These are phyloP conservation scores for Galerucella pusilla DNA, from an alignment of 2,888 invertebrate species.

Conservation along the genomic window DNA sequence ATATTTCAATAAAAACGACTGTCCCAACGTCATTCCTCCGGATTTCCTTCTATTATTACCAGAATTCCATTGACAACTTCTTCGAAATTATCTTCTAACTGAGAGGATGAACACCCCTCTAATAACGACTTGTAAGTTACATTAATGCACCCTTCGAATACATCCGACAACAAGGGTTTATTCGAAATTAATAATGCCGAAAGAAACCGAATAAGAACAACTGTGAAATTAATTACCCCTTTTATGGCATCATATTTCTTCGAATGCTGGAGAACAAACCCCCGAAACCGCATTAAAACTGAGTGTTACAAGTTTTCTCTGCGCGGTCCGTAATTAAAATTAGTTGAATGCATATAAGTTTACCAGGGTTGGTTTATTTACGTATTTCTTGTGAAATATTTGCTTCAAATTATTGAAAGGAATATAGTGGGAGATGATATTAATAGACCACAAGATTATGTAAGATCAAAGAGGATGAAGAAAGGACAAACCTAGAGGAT, in stretches of 20 bases:
- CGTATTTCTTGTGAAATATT: not conserved
- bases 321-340: slow-evolving; percentile 24
- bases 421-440: too few relatives aligned
- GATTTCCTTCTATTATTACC: slow-evolving; percentile 29
- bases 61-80: slow-evolving; percentile 31
- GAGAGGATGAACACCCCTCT: slow-evolving; percentile 17
- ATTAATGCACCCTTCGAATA: slow-evolving; percentile 40
- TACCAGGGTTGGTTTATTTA: not conserved
- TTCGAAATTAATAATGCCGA: slow-evolving; percentile 49
- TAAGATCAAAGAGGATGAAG: too few relatives aligned
- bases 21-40: not conserved
- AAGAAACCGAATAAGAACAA: slow-evolving; percentile 48
- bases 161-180: slow-evolving; percentile 33
- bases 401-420: too few relatives aligned
- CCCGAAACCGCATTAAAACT: slow-evolving; percentile 32
- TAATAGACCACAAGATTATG: too few relatives aligned
- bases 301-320: slow-evolving; percentile 29
- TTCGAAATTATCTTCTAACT: slow-evolving; percentile 25
- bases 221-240: slow-evolving; percentile 55
- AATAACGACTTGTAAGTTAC: slow-evolving; percentile 17
- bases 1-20: slow-evolving; percentile 19
- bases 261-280: slow-evolving; percentile 34
- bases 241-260: slow-evolving; percentile 48
- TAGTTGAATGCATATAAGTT: slow-evolving; percentile 20
- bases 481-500: too few relatives aligned